Base-by-base conservation (phyloP, 2,888 invertebrate genomes). In the Ryuthela nishihirai region DNA sequence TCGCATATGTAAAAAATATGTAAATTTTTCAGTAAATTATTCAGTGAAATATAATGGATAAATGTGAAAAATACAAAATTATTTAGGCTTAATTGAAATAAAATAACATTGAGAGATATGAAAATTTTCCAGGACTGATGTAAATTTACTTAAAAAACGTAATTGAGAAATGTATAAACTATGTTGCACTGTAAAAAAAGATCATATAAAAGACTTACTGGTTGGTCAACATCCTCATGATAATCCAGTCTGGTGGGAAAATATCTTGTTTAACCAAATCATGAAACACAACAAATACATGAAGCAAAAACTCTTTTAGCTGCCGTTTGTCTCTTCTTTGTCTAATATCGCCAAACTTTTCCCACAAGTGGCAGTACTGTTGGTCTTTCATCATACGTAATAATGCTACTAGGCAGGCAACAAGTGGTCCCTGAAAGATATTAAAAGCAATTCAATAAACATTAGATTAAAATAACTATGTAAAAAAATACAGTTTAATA, bases 161-260 rank as follows among this genome's bases (percentile, higher is more conserved):
- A 25, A 12, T 26, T 35, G n/a, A n/a, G n/a, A n/a, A 29, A 29
- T 29, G 12, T 29, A 12, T 29, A 29, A 29, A 7, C 7, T 9
- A 29, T 29, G 29, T 12, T 29, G 12, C 29, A 29, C 9, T 29
- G 12, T 9, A 12, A 12, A 10, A 15, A 36, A 36, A 15, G 6
- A 10, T 18, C 12, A 48, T 6, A 42, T 42, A 26, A 20, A 23
- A 20, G 20, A 68, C 70, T 70, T 66, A 75, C 75, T 72, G 71
- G 67, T 92, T 94, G 46, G 87, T 86, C 53, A 89, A 85, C 77
- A 95, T 85, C 71, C 88, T 83, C 73, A 95, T 85, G 10, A 91
- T 84, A 67, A 91, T 80, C 95, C 95, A 97, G 72, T 94, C 93
- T 0, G 83, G 79, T 1, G 92, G 88, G 69, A 89, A 94, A 0